These are phyloP conservation scores for Leptopilina clavipes DNA, from an alignment of 1,140 invertebrate species.

Conservation along the genomic window DNA sequence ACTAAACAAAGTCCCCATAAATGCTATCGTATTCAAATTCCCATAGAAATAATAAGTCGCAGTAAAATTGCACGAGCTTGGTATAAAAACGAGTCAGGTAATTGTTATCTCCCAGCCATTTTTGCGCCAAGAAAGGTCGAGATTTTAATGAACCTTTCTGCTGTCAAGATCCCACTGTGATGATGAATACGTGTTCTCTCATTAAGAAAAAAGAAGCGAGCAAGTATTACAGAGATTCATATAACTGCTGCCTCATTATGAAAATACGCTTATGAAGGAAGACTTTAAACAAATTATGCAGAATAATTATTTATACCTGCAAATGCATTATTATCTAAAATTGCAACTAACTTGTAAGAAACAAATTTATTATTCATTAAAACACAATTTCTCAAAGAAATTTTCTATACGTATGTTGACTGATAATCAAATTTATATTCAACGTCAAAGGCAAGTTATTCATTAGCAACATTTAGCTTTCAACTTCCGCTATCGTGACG, in stretches of 20 bases:
- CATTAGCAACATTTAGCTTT: no score
- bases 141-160: constrained; percentile 17
- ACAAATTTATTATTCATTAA: no score
- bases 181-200: constrained; percentile 6
- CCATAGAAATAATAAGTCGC: constrained; percentile 15
- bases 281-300: neutral
- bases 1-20: constrained; percentile 15
- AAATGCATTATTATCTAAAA: no score
- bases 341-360: no score
- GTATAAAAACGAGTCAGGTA: neutral
- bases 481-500: neutral
- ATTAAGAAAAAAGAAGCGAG: constrained; percentile 4
- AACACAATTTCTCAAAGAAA: no score
- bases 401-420: no score
- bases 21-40: constrained; percentile 26
- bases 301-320: neutral
- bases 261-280: neutral
- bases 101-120: constrained; percentile 20
- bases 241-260: neutral
- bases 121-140: neutral
- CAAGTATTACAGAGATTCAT: constrained; percentile 8
- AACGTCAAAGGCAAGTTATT: no score
- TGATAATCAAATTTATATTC: no score
- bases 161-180: constrained; percentile 20
- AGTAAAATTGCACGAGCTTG: neutral